Evolutionary conservation across 2,113 vertebrate genomes (phyloP).

Genomic region (Cygnus atratus): DNA sequence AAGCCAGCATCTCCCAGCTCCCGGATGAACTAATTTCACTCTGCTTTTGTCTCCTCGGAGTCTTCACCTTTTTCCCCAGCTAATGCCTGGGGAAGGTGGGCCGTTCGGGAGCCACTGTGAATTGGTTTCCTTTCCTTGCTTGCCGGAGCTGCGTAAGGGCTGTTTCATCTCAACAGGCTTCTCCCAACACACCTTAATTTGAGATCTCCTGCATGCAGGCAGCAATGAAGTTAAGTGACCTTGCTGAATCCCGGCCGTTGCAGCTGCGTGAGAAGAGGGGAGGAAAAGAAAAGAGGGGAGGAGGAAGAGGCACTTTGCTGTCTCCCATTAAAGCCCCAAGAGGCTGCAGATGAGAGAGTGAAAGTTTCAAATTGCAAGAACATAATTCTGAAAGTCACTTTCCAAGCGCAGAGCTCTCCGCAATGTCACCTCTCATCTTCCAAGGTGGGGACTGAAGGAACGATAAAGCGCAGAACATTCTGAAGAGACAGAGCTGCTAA

Average conservation of each 20-base stretch:
- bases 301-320: slow-evolving; percentile 64
- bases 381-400: slow-evolving; percentile 66
- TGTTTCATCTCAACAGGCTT: slow-evolving; percentile 53
- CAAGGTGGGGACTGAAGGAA: slow-evolving; percentile 45
- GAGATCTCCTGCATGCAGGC: slow-evolving; percentile 54
- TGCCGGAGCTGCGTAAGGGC: slow-evolving; percentile 3
- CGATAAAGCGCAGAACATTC: slow-evolving; percentile 42
- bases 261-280: slow-evolving; percentile 24
- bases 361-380: slow-evolving; percentile 65
- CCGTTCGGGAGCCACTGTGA: not conserved
- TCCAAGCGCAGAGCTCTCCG: slow-evolving; percentile 20
- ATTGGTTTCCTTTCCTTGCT: not conserved
- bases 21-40: not conserved
- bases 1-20: not conserved
- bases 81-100: not conserved
- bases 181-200: slow-evolving; percentile 56
- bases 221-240: slow-evolving; percentile 59
- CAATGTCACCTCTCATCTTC: slow-evolving; percentile 70
- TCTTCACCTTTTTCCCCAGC: not conserved
- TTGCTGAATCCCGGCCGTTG: slow-evolving; percentile 20
- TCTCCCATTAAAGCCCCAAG: slow-evolving; percentile 69
- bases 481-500: slow-evolving; percentile 26
- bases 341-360: slow-evolving; percentile 57
- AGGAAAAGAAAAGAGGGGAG: slow-evolving; percentile 50
- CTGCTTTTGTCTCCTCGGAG: not conserved